These are phyloP conservation scores for Dexiosoma caninum DNA, from an alignment of 2,888 invertebrate genomes.

Conservation along the genomic window DNA sequence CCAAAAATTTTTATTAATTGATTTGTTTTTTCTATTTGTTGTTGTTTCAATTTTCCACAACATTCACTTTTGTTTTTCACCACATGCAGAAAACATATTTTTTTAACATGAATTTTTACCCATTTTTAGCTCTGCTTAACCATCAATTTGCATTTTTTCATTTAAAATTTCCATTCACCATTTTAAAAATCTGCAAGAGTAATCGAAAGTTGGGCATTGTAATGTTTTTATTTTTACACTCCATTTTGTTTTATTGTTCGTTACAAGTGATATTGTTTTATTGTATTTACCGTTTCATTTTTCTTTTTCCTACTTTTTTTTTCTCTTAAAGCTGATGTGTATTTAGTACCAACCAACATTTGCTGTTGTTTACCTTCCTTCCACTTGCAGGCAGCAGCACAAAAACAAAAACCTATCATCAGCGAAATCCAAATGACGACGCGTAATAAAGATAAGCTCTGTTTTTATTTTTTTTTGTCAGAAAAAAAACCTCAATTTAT, in stretches of 20 bases:
- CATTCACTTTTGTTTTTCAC: constrained; percentile 30
- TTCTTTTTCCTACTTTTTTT: background rate
- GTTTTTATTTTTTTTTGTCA: background rate
- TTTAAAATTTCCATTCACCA: constrained; percentile 28
- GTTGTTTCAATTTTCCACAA: constrained; percentile 35
- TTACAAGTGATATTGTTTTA: constrained; percentile 37
- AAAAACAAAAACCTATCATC: constrained; percentile 52
- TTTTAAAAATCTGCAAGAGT: constrained; percentile 24
- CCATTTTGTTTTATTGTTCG: constrained; percentile 20
- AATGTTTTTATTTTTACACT: background rate
- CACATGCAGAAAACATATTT: constrained; percentile 11
- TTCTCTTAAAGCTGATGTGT: constrained; percentile 17
- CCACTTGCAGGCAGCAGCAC: background rate
- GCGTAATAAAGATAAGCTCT: constrained; percentile 67
- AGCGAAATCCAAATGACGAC: constrained; percentile 66
- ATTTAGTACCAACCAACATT: constrained; percentile 42
- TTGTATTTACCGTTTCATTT: constrained; percentile 11
- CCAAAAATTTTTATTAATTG: constrained; percentile 5
- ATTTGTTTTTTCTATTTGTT: constrained; percentile 6
- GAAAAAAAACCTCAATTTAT: constrained; percentile 65
- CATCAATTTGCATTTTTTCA: constrained; percentile 31
- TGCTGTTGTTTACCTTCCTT: constrained; percentile 43
- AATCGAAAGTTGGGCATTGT: constrained; percentile 40
- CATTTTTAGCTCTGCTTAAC: constrained; percentile 48
- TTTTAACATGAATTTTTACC: constrained; percentile 21